Evolutionary conservation across 1,140 invertebrate species (phyloP).

Genomic region (Pogonognathellus flavescens): DNA sequence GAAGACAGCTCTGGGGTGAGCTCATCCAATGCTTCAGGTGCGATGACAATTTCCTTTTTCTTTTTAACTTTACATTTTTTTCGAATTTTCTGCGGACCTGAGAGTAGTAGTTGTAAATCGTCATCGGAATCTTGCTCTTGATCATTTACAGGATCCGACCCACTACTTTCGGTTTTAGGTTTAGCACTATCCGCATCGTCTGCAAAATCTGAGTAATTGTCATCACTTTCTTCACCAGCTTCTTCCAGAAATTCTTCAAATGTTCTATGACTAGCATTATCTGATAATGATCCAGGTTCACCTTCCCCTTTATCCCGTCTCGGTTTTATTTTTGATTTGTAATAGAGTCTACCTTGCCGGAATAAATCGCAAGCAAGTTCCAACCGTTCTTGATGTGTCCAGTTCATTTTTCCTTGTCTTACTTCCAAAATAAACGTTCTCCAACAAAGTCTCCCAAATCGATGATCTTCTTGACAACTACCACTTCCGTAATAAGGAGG

Average conservation of each 20-base stretch:
- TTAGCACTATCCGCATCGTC: not conserved
- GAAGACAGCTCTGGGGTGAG: not conserved
- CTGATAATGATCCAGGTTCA: not conserved
- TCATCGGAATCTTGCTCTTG: not conserved
- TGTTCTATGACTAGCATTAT: not conserved
- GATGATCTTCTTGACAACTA: conserved; percentile 35
- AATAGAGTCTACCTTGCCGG: conserved; percentile 55
- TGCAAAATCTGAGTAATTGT: no score
- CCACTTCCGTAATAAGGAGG: conserved; percentile 24
- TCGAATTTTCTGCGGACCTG: not conserved
- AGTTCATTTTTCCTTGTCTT: conserved; percentile 35
- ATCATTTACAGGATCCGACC: not conserved
- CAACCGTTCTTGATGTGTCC: conserved; percentile 58
- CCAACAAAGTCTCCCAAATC: conserved; percentile 39
- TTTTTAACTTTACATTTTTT: conserved; percentile 29
- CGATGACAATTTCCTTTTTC: not conserved
- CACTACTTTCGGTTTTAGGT: not conserved
- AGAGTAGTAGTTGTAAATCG: not conserved
- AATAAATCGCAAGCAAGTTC: conserved; percentile 61
- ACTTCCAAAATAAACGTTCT: conserved; percentile 49
- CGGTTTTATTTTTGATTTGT: conserved; percentile 35
- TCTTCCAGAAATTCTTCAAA: not conserved
- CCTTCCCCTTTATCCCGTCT: conserved; percentile 24
- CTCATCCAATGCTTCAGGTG: not conserved
- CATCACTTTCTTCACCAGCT: not conserved